These are phyloP conservation scores for Rhizoglyphus robini DNA, from an alignment of 1,140 invertebrate genomes.

Conservation along the genomic window DNA sequence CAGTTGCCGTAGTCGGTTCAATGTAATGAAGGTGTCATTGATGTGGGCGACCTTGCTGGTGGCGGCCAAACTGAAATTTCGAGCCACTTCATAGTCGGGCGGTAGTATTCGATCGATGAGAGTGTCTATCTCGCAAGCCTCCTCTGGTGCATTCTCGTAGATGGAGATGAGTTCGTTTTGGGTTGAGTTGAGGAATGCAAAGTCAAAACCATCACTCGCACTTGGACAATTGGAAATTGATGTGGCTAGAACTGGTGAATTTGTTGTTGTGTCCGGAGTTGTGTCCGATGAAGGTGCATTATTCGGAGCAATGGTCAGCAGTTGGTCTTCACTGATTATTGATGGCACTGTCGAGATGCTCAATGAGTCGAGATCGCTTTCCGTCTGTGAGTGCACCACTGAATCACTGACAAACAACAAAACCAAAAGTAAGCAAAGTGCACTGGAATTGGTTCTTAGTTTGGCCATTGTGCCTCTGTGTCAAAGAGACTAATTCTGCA, in stretches of 20 bases:
- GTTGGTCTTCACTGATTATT: too few relatives aligned
- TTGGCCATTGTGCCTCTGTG: too few relatives aligned
- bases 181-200: background rate
- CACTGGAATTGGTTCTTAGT: too few relatives aligned
- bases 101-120: constrained; percentile 5
- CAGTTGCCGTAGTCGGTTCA: background rate
- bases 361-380: too few relatives aligned
- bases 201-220: background rate
- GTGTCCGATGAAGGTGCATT: too few relatives aligned
- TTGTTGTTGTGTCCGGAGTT: too few relatives aligned
- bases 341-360: too few relatives aligned
- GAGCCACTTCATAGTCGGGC: background rate
- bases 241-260: background rate
- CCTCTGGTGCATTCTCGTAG: background rate
- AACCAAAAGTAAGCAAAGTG: too few relatives aligned
- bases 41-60: background rate
- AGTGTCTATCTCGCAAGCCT: constrained; percentile 1
- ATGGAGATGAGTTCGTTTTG: background rate
- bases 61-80: background rate
- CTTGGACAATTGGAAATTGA: background rate
- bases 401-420: too few relatives aligned
- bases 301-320: too few relatives aligned
- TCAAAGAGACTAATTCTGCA: too few relatives aligned
- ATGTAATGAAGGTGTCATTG: background rate
- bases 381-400: too few relatives aligned